Conservation (phyloP, 2,797 vertebrate species). For the Yasuhikotakia modesta region DNA sequence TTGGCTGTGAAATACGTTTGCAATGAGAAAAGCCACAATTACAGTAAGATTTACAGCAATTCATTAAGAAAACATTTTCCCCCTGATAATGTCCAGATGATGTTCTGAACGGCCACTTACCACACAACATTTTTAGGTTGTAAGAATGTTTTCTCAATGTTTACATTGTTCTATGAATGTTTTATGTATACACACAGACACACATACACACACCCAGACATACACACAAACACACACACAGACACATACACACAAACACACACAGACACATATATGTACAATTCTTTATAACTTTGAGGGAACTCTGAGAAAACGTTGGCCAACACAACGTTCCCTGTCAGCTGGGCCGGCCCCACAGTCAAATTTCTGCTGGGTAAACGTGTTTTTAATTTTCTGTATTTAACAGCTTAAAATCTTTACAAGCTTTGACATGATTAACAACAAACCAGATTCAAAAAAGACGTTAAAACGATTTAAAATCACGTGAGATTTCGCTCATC, state of each 20-base stretch:
- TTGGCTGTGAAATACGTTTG: constrained; percentile 57
- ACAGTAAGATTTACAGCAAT: constrained; percentile 17
- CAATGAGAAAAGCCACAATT: constrained; percentile 19
- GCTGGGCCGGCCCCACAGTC: not conserved
- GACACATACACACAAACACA: too few species aligned
- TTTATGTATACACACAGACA: too few species aligned
- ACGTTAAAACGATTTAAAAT: constrained; percentile 21
- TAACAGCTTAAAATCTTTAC: constrained; percentile 13
- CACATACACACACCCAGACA: too few species aligned
- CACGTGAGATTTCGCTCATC: constrained; percentile 6
- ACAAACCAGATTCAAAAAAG: not conserved
- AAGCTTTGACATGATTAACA: constrained; percentile 28
- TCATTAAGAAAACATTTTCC: constrained; percentile 25
- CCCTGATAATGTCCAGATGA: not conserved
- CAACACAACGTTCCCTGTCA: too few species aligned
- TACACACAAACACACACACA: too few species aligned
- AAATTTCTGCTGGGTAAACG: constrained; percentile 22
- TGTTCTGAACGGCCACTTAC: not conserved
- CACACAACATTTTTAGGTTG: too few species aligned
- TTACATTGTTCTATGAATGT: too few species aligned
- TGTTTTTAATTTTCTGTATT: constrained; percentile 28
- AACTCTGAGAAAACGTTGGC: too few species aligned
- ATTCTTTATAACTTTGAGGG: too few species aligned
- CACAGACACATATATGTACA: too few species aligned
- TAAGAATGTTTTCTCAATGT: too few species aligned